These are phyloP conservation scores for Mya arenaria DNA, from an alignment of 1,140 invertebrate genomes.

Conservation along the genomic window DNA sequence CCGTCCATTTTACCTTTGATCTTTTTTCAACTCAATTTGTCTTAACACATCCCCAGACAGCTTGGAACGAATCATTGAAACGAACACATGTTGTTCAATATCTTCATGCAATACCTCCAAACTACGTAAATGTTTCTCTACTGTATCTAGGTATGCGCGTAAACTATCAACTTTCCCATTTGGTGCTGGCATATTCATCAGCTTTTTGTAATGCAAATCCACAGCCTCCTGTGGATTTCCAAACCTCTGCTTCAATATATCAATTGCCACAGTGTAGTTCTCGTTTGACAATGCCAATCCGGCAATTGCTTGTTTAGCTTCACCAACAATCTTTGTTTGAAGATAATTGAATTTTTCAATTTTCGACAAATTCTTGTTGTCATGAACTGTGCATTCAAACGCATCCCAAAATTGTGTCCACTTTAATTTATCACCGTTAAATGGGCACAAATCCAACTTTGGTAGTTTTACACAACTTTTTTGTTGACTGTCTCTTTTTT, in stretches of 20 bases:
- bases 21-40: not conserved
- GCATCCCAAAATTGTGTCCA: too few species aligned
- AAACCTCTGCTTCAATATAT: not conserved
- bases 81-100: not conserved
- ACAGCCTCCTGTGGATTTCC: not conserved
- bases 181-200: not conserved
- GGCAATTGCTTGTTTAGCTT: not conserved
- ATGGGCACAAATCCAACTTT: too few species aligned
- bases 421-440: too few species aligned
- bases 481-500: too few species aligned
- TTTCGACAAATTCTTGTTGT: too few species aligned
- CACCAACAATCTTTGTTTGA: not conserved
- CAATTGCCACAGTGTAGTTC: not conserved
- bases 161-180: not conserved
- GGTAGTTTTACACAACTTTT: too few species aligned
- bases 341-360: not conserved
- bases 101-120: not conserved
- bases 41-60: not conserved
- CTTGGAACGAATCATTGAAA: not conserved
- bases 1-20: not conserved
- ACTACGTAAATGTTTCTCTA: not conserved
- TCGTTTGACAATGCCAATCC: conserved; percentile 1
- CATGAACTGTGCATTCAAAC: too few species aligned
- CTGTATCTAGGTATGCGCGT: not conserved
- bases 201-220: conserved; percentile 9